phyloP scores from a whole-genome alignment of 2,888 invertebrate genomes.

The Nemotelus pantherinus region DNA sequence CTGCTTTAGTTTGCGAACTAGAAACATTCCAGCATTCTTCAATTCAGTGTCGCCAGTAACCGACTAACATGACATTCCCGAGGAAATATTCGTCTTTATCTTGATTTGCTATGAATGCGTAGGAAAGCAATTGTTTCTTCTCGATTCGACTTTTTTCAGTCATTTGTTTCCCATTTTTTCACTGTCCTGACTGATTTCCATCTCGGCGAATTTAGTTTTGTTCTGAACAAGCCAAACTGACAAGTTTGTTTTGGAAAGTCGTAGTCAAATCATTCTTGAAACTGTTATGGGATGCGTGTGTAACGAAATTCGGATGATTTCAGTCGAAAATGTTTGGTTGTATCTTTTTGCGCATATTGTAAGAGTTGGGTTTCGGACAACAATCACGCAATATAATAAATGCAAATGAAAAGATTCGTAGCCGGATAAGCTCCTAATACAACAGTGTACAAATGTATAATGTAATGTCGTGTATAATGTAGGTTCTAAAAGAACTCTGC shows the following conservation, averaged over 20 bases:
- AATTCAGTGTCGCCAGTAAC: conserved; percentile 27
- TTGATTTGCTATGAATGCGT: conserved; percentile 25
- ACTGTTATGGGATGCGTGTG: neutral
- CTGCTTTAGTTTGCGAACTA: no score
- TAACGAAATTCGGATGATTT: neutral
- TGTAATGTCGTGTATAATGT: no score
- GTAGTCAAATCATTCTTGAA: neutral
- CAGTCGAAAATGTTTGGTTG: neutral
- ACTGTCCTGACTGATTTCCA: neutral
- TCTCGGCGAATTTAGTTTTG: neutral
- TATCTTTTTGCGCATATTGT: neutral
- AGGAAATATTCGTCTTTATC: conserved; percentile 25
- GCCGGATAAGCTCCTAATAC: no score
- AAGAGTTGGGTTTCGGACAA: neutral
- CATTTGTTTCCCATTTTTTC: conserved; percentile 14
- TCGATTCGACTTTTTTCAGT: neutral
- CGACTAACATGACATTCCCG: conserved; percentile 34
- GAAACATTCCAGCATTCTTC: neutral
- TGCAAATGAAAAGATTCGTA: conserved; percentile 16
- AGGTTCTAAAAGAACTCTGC: no score
- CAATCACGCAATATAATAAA: conserved; percentile 12
- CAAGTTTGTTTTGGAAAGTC: neutral
- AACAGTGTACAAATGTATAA: no score
- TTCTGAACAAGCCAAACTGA: neutral
- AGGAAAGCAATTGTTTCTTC: conserved; percentile 24